phyloP scores from a whole-genome alignment of 2,888 invertebrate genomes.

The Eristalis arbustorum region DNA sequence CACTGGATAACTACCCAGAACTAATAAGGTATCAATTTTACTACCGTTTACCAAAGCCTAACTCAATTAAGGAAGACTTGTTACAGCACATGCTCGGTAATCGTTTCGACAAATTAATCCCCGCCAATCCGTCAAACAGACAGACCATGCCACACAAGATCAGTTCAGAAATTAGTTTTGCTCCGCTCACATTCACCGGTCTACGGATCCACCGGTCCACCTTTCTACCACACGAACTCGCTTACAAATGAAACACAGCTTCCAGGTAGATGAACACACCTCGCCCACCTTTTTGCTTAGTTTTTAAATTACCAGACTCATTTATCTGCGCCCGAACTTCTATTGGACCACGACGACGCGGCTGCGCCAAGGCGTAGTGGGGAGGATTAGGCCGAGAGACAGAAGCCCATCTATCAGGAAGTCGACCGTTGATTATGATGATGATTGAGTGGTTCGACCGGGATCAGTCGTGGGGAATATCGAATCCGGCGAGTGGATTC shows the following conservation, averaged over 20 bases:
- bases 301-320: conserved; percentile 37
- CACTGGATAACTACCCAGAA: conserved; percentile 13
- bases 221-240: conserved; percentile 3
- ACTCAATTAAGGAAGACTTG: conserved; percentile 44
- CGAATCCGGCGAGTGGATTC: conserved; percentile 30
- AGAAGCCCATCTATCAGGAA: conserved; percentile 62
- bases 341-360: conserved; percentile 15
- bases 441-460: conserved; percentile 52
- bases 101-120: conserved; percentile 53
- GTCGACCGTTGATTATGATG: conserved; percentile 56
- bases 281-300: conserved; percentile 2
- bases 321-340: conserved; percentile 42
- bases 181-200: background rate
- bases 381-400: conserved; percentile 31
- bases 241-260: conserved; percentile 49
- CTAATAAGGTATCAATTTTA: conserved; percentile 31
- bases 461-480: conserved; percentile 34
- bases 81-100: conserved; percentile 39
- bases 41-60: conserved; percentile 45
- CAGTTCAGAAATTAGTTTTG: conserved; percentile 38
- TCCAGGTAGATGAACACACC: conserved; percentile 53
- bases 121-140: conserved; percentile 43
- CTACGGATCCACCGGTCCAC: conserved; percentile 4
- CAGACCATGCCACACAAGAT: conserved; percentile 34
- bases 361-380: background rate